These are phyloP conservation scores for Dromococcyx pavoninus DNA, from an alignment of 2,797 vertebrate genomes.

Conservation along the genomic window DNA sequence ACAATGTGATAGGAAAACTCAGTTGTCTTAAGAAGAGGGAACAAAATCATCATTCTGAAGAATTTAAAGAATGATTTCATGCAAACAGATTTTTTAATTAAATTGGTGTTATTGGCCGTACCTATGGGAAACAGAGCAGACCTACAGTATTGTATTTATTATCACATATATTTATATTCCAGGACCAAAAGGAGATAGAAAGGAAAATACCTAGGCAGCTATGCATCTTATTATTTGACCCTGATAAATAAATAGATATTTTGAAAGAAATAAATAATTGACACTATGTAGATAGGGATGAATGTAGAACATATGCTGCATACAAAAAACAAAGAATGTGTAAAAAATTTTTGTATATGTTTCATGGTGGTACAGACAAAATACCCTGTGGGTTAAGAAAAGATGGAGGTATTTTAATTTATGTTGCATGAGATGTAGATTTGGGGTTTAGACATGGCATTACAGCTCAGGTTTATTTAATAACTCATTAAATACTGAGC, in stretches of 20 bases:
- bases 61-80: not conserved
- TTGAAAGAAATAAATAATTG: not conserved
- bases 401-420: not conserved
- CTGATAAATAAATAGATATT: not conserved
- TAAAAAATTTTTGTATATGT: not conserved
- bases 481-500: not conserved
- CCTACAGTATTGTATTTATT: not conserved
- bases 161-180: not conserved
- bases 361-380: not conserved
- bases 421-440: not conserved
- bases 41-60: not conserved
- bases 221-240: not conserved
- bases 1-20: not conserved
- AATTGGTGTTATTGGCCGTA: not conserved
- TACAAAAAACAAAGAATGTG: not conserved
- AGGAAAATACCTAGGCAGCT: not conserved
- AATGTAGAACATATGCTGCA: not conserved
- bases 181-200: not conserved
- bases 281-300: not conserved
- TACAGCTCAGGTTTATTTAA: not conserved
- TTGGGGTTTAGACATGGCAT: not conserved
- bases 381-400: not conserved
- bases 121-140: not conserved
- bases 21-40: not conserved
- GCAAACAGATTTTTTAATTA: not conserved